These are phyloP conservation scores for Scolanthus callimorphus DNA, from an alignment of 92 coral and sea anemone species.

Conservation along the genomic window DNA sequence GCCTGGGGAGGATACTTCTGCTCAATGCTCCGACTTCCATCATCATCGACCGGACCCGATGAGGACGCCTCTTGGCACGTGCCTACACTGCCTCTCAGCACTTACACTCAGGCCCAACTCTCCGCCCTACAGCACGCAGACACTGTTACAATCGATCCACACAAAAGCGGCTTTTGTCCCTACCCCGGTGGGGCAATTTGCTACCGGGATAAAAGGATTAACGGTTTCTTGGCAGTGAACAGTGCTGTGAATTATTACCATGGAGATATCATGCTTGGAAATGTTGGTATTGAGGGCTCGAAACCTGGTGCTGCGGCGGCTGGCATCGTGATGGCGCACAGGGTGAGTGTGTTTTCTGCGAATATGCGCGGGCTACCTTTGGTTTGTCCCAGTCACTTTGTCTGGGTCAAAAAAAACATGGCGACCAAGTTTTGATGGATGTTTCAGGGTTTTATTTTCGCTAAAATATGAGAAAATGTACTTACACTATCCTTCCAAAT, in stretches of 20 bases:
- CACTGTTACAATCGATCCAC: slow-evolving; percentile 81
- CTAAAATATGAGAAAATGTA: too few relatives aligned
- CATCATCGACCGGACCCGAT: background rate
- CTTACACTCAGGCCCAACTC: slow-evolving; percentile 42
- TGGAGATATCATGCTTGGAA: slow-evolving; percentile 54
- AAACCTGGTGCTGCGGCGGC: slow-evolving; percentile 95
- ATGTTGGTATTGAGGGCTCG: slow-evolving; percentile 77
- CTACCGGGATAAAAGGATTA: slow-evolving; percentile 68
- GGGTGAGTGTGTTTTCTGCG: too few relatives aligned
- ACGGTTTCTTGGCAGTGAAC: slow-evolving; percentile 49
- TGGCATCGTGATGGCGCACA: slow-evolving; percentile 75
- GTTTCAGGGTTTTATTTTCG: too few relatives aligned
- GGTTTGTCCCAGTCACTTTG: too few relatives aligned
- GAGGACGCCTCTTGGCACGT: slow-evolving; percentile 28
- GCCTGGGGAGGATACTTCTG: slow-evolving; percentile 95
- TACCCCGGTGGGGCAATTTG: slow-evolving; percentile 83
- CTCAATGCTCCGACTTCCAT: slow-evolving; percentile 57
- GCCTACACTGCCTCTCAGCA: slow-evolving; percentile 54
- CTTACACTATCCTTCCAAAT: too few relatives aligned
- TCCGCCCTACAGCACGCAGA: slow-evolving; percentile 53
- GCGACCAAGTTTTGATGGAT: too few relatives aligned
- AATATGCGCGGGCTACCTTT: too few relatives aligned
- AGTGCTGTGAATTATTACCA: slow-evolving; percentile 54
- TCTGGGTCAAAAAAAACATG: too few relatives aligned
- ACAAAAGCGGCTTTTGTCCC: slow-evolving; percentile 81